Evolutionary conservation across 2,113 vertebrate genomes (phyloP).

Genomic region (Aramus guarauna): DNA sequence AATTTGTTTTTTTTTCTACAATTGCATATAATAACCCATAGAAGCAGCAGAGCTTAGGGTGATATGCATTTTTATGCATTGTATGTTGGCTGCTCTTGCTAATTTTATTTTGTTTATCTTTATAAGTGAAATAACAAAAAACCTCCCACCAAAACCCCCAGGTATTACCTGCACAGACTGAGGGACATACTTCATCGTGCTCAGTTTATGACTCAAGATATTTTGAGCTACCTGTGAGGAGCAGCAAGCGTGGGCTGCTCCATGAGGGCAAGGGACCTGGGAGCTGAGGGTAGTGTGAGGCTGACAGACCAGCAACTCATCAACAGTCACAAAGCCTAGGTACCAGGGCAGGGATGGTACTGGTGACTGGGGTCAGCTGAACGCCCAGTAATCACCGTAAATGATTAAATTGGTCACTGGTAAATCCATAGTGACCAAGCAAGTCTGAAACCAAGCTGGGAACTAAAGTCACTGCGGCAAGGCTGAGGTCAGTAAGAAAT

Average conservation of each 20-base stretch:
- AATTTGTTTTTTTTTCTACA: neutral
- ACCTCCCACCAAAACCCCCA: rapidly evolving
- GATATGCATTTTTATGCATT: neutral
- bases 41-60: neutral
- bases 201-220: neutral
- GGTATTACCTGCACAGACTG: neutral
- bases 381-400: neutral
- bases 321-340: rapidly evolving
- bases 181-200: neutral
- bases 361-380: neutral
- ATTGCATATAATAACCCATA: neutral
- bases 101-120: neutral
- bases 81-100: neutral
- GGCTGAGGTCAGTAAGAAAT: neutral
- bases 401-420: too few species aligned
- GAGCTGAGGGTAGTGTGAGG: neutral
- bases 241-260: neutral
- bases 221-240: neutral
- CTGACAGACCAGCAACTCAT: neutral
- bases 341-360: neutral
- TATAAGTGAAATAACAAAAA: neutral
- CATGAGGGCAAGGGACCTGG: neutral
- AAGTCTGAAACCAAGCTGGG: neutral
- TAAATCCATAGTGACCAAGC: neutral
- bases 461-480: neutral